Conservation (phyloP, 2,888 invertebrate species). For the Liodrosophila aerea region DNA sequence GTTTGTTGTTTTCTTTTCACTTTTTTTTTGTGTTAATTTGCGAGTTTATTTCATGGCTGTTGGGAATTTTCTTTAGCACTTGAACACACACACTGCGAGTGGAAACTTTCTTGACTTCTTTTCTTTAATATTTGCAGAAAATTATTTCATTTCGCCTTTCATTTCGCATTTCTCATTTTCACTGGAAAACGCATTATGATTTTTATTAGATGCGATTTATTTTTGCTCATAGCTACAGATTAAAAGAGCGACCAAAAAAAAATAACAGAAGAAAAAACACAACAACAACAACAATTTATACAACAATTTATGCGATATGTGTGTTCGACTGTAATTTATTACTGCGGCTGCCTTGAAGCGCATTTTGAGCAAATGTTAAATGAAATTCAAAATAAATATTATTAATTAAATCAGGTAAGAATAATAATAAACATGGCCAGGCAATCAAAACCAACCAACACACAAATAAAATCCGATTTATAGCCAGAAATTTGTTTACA, state of each 20-base stretch:
- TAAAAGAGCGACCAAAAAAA: not conserved
- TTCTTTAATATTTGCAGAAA: constrained; percentile 36
- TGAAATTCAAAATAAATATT: constrained; percentile 26
- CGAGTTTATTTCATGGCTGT: constrained; percentile 65
- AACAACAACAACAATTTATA: too few relatives aligned
- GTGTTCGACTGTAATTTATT: constrained; percentile 53
- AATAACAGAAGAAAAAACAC: too few relatives aligned
- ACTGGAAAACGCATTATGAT: constrained; percentile 57
- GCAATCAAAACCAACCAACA: constrained; percentile 1
- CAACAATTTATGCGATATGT: not conserved
- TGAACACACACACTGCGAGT: constrained; percentile 23
- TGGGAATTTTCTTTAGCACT: constrained; percentile 43
- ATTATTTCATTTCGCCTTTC: constrained; percentile 31
- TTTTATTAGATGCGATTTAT: constrained; percentile 47
- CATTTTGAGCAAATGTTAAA: constrained; percentile 40
- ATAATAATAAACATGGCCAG: constrained; percentile 2
- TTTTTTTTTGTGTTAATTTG: constrained; percentile 41
- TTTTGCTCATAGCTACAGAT: constrained; percentile 12
- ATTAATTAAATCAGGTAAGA: constrained; percentile 30
- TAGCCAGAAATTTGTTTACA: not conserved
- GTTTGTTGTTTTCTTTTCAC: constrained; percentile 13
- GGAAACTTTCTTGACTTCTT: constrained; percentile 21
- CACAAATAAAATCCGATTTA: constrained; percentile 20
- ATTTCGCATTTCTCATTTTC: constrained; percentile 48
- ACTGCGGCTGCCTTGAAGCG: constrained; percentile 66